Percentiles rank a stretch among this genome's conserved stretches.
Evolutionary conservation across 2,797 vertebrate species (phyloP).

Genomic region (Hippoglossus hippoglossus): DNA sequence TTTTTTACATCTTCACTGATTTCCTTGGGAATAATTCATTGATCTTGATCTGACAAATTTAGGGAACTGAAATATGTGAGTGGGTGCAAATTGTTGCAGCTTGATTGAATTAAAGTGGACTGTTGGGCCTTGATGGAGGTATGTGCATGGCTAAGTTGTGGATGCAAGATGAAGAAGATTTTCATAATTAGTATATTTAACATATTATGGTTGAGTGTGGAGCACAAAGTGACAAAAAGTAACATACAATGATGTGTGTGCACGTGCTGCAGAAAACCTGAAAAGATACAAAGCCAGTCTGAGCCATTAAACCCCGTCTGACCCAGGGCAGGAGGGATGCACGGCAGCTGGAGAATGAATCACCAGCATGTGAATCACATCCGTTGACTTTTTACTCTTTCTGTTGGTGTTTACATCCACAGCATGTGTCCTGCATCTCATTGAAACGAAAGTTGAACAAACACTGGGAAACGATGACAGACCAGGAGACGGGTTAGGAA

Average conservation of each 20-base stretch:
- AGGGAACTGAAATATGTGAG: too few relatives aligned
- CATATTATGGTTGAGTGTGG: neutral
- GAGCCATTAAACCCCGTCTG: conserved; percentile 53
- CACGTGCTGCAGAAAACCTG: neutral
- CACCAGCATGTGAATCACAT: conserved; percentile 68
- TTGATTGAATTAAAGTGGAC: too few relatives aligned
- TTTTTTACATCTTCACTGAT: too few relatives aligned
- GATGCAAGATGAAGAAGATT: too few relatives aligned
- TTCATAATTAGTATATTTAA: too few relatives aligned
- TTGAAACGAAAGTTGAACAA: conserved; percentile 59
- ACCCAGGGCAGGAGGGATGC: conserved; percentile 47
- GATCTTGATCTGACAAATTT: too few relatives aligned
- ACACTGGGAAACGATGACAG: conserved; percentile 39
- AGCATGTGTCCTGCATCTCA: conserved; percentile 67
- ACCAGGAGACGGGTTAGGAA: conserved; percentile 40
- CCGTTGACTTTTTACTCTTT: conserved; percentile 60
- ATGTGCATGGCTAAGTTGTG: too few relatives aligned
- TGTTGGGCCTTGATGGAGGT: too few relatives aligned
- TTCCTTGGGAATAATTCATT: too few relatives aligned
- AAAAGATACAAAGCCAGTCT: conserved; percentile 23
- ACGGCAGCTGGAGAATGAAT: conserved; percentile 70
- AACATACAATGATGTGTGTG: neutral
- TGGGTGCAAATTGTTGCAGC: too few relatives aligned
- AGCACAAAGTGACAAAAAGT: neutral
- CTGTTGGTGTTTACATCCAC: conserved; percentile 72